Evolutionary conservation across 2,797 vertebrate species (phyloP), one percentile per base, ranked within the genome.

Genomic region (Crenuchus spilurus): DNA sequence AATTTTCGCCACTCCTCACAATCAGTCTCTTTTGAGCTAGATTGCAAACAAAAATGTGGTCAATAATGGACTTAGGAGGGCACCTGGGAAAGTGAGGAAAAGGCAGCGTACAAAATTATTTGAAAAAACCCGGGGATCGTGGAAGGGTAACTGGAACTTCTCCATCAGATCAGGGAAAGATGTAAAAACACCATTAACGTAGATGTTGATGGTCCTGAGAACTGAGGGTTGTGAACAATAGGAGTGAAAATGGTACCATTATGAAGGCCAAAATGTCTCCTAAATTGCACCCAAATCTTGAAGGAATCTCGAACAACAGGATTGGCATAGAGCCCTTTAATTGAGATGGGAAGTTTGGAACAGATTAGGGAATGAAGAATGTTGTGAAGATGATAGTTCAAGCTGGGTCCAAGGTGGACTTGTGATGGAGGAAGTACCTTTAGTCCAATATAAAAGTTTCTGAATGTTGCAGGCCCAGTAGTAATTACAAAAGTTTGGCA

Each of bases 311-410:
- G 30, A 6, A 55, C 52, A 55, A 55, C 13, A 16, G 28, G 54
- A 57, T 57, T 57, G 13, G 28, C 6, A 16, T 22, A 31, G 13
- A 57, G 26, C n/a, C 13, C 30, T 11, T 14, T 33, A n/a, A 57
- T 28, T 14, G 28, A n/a, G n/a, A n/a, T n/a, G n/a, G 28, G 54
- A 18, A 57, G 54, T 31, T 57, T 22, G 7, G 2, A 57, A 7
- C 54, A 57, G 16, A 57, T 33, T n/a, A n/a, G n/a, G n/a, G n/a
- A n/a, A n/a, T 39, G 11, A 57, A 30, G 54, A 57, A 31, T 57
- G 31, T 6, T 39, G 35, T 39, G 35, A 39, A 4, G 35, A 39
- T 4, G 4, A 4, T 39, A 4, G 4, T 4, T 39, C 11, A n/a
- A n/a, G n/a, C n/a, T n/a, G n/a, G n/a, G n/a, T n/a, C n/a, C n/a